Conservation (phyloP, 2,888 invertebrate species). For the Epirrhoe tristata region DNA sequence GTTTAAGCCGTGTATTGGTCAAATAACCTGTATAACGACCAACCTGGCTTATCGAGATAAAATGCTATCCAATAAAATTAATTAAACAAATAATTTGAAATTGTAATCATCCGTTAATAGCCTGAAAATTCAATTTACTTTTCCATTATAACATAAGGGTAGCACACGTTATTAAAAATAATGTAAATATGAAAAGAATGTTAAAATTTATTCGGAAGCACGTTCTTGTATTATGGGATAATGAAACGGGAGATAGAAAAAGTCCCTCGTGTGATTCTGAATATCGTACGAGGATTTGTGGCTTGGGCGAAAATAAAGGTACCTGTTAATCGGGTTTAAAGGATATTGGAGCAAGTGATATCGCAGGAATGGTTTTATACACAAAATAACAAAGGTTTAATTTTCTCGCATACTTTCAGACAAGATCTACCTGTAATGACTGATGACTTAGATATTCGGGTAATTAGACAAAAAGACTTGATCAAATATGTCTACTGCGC, state of each 20-base stretch:
- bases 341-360: conserved; percentile 3
- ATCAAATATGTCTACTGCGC: too few relatives aligned
- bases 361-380: neutral
- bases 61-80: conserved; percentile 4
- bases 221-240: conserved; percentile 41
- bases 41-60: conserved; percentile 5
- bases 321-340: conserved; percentile 1
- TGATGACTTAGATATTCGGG: too few relatives aligned
- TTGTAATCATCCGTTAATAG: conserved; percentile 10
- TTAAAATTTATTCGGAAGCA: conserved; percentile 41
- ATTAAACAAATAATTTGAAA: conserved; percentile 17
- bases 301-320: conserved; percentile 7
- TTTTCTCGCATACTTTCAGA: neutral
- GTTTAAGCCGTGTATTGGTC: neutral
- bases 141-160: conserved; percentile 8
- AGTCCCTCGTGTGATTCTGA: conserved; percentile 17
- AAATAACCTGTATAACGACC: conserved; percentile 1
- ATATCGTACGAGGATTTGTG: conserved; percentile 17
- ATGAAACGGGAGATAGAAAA: conserved; percentile 39
- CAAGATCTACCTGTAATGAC: too few relatives aligned
- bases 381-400: neutral
- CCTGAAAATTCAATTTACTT: conserved; percentile 12
- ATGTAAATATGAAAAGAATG: conserved; percentile 26
- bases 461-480: too few relatives aligned
- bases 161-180: conserved; percentile 22